Percentiles rank a stretch among this genome's conserved stretches.
Conservation (phyloP, 2,888 invertebrate genomes). For the Onchidella celtica region DNA sequence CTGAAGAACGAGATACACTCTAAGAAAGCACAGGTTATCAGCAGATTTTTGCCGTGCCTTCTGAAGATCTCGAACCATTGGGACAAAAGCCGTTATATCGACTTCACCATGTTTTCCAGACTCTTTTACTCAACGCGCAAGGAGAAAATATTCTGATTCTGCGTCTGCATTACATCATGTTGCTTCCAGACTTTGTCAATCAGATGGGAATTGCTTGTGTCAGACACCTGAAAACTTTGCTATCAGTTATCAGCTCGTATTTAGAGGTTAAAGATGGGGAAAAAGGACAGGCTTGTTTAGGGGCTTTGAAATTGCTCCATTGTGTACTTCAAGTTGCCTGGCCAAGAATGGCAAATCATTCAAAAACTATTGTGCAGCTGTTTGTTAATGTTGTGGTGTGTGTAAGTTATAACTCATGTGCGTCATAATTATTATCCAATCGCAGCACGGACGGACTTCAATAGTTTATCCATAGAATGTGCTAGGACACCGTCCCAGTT, state of each 20-base stretch:
- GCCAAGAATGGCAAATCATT: conserved; percentile 28
- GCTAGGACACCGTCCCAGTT: not conserved
- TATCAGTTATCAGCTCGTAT: conserved; percentile 63
- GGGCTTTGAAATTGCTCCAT: conserved; percentile 62
- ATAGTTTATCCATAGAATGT: not conserved
- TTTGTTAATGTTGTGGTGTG: conserved; percentile 19
- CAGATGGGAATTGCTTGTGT: conserved; percentile 76
- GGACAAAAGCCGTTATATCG: conserved; percentile 57
- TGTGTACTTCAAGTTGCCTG: conserved; percentile 53
- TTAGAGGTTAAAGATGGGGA: conserved; percentile 72
- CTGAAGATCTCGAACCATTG: conserved; percentile 66
- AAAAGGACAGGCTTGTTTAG: conserved; percentile 62
- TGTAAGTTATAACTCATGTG: conserved; percentile 25
- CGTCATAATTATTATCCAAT: too few relatives aligned
- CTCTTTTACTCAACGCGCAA: conserved; percentile 81
- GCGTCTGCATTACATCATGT: conserved; percentile 80
- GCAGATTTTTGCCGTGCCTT: conserved; percentile 80
- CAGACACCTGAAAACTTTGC: conserved; percentile 77
- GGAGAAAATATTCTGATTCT: conserved; percentile 80
- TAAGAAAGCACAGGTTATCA: conserved; percentile 79
- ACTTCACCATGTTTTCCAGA: conserved; percentile 64
- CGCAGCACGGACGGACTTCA: conserved; percentile 22
- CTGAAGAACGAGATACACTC: conserved; percentile 80
- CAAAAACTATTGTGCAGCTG: conserved; percentile 11
- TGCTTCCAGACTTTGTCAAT: conserved; percentile 77